Conservation (phyloP, 2,888 invertebrate genomes). For the Folsomia manolachei region DNA sequence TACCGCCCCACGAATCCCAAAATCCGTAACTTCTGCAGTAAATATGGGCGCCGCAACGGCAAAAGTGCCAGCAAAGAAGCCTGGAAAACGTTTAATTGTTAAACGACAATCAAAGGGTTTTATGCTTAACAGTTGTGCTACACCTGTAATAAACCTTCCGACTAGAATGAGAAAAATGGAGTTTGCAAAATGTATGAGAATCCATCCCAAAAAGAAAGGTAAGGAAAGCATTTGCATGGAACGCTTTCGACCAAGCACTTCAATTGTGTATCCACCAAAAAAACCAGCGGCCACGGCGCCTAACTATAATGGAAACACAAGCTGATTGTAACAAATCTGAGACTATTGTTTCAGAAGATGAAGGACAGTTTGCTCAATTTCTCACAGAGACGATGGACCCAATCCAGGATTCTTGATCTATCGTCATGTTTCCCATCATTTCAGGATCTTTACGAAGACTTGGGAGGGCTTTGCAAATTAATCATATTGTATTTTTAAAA, state of each 20-base stretch:
- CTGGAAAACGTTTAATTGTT: slow-evolving; percentile 19
- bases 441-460: slow-evolving; percentile 17
- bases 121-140: too few species aligned
- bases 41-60: slow-evolving; percentile 34
- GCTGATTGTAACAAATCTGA: neutral
- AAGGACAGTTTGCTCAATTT: neutral
- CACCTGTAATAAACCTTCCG: slow-evolving; percentile 33
- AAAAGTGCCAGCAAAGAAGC: slow-evolving; percentile 31
- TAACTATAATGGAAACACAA: slow-evolving; percentile 23
- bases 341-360: neutral
- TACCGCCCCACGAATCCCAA: slow-evolving; percentile 29
- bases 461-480: slow-evolving; percentile 29
- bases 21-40: slow-evolving; percentile 37
- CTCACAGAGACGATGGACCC: slow-evolving; percentile 57
- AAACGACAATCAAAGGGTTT: neutral
- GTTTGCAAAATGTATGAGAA: slow-evolving; percentile 29
- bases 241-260: slow-evolving; percentile 27
- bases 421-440: slow-evolving; percentile 22
- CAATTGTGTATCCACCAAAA: slow-evolving; percentile 27
- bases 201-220: slow-evolving; percentile 32
- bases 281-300: slow-evolving; percentile 34
- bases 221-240: slow-evolving; percentile 27
- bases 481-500: neutral
- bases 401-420: slow-evolving; percentile 60
- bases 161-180: slow-evolving; percentile 25